Base-by-base conservation (phyloP, 2,113 vertebrate species). In the Bujurquina vittata region DNA sequence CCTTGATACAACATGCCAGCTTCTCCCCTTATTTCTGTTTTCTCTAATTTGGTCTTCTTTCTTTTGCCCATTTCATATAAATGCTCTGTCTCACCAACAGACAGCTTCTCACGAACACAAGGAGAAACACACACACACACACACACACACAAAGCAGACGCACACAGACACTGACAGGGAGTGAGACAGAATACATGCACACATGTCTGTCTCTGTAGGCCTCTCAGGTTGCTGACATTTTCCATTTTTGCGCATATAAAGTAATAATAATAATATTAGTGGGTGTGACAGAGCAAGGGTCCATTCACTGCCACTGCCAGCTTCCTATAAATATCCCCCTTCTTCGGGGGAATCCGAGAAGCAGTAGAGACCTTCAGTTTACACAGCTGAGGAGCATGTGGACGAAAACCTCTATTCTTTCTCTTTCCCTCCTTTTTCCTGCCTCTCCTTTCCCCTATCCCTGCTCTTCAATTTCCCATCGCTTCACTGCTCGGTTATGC, bases 321-420 rank as follows among this genome's bases (percentile, higher is more conserved):
- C 93, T 93, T 95, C 94, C 94, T 95, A 95, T 95, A 96, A 95
- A 96, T 96, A 95, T 95, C 94, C 91, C 92, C 94, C 94, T 93
- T 95, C 93, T 95, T 95, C 83, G 65, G 91, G 95, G 95, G 94
- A 96, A 95, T 94, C 92, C 65, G 94, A 96, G 95, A 95, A 92
- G 93, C 94, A 92, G 93, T 91, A 84, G 88, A 90, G 89, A 92
- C 91, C 89, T 94, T 93, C 93, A 95, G 96, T 96, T 96, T 96
- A 96, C 96, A 96, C 96, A 96, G 96, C 96, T 96, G 96, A 96
- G 93, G 86, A 94, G 92, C 96, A 96, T 96, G 95, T 96, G 96
- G 92, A 94, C 61, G 54, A 95, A 94, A 91, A 85, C 86, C 90
- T 94, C 89, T 63, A 74, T 91, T 92, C 88, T 90, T 86, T 82